Base-by-base conservation (phyloP, 2,113 vertebrate genomes). In the Neomonachus schauinslandi region DNA sequence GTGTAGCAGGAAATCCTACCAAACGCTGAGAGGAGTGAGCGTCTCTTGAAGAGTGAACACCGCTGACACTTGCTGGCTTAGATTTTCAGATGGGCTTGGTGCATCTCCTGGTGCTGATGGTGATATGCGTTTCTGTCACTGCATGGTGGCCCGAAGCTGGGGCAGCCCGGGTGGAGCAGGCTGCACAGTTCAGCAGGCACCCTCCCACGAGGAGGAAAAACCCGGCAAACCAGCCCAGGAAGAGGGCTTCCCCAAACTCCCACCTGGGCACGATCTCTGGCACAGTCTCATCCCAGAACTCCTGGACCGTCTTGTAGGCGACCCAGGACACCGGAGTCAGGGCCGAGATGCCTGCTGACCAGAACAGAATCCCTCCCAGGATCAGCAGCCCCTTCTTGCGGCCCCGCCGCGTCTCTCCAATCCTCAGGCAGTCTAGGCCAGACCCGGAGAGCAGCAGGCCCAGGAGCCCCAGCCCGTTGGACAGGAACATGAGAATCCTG, bases 181-280 rank as follows among this genome's bases (percentile, higher is more conserved):
- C 88, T 2, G 96, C 98, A 84, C 98, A 98, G 89, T 99, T 99
- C 51, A 99, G 98, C 80, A 99, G 98, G 33, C 98, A 98, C 67
- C 99, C 99, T 97, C 99, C 99, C 0, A 99, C 97, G 33, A 99
- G 65, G 61, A 99, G 99, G 98, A 99, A 99, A 94, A 99, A 98
- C 36, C 99, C 99, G 72, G 99, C 99, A 80, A 99, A 99, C 99
- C 99, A 99, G 91, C 99, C 99, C 13, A 99, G 98, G 97, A 99
- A 99, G 96, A 99, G 95, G 0, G 99, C 99, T 95, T 99, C 99
- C 74, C 99, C 99, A 51, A 99, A 99, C 98, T 99, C 99, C 99
- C 99, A 99, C 93, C 99, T 99, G 16, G 99, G 99, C 98, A 99
- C 99, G 93, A 99, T 99, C 22, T 99, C 99, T 24, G 99, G 99